These are phyloP conservation scores for Matsumyia berberina DNA, from an alignment of 2,888 invertebrate species.

Conservation along the genomic window DNA sequence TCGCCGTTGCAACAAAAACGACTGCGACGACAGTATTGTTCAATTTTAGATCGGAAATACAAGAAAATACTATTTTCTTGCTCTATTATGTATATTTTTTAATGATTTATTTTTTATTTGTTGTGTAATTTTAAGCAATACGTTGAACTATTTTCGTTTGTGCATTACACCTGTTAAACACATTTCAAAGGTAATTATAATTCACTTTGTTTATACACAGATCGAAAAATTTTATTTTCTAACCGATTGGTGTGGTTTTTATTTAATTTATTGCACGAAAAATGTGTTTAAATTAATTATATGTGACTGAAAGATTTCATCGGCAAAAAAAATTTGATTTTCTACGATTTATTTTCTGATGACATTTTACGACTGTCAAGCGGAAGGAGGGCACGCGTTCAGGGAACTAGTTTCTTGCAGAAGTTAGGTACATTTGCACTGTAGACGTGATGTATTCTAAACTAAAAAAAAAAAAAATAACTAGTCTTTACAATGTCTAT, in stretches of 20 bases:
- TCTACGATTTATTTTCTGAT: background rate
- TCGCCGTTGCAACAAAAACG: constrained; percentile 27
- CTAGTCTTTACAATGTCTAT: too few relatives aligned
- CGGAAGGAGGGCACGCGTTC: constrained; percentile 4
- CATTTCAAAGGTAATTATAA: constrained; percentile 52
- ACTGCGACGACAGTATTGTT: constrained; percentile 27
- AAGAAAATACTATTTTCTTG: constrained; percentile 42
- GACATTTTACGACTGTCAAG: constrained; percentile 37
- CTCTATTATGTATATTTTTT: constrained; percentile 28
- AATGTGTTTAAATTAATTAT: background rate
- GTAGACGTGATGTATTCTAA: too few relatives aligned
- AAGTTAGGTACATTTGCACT: too few relatives aligned
- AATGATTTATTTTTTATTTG: constrained; percentile 53
- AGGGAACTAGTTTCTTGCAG: background rate
- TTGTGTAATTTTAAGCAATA: constrained; percentile 54
- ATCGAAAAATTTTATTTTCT: constrained; percentile 15
- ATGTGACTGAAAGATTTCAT: background rate
- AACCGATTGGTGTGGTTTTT: constrained; percentile 12
- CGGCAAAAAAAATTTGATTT: background rate
- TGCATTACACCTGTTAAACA: constrained; percentile 24
- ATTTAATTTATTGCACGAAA: background rate
- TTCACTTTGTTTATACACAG: constrained; percentile 14
- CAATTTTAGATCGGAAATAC: constrained; percentile 37
- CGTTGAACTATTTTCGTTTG: constrained; percentile 47
- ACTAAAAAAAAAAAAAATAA: too few relatives aligned